Evolutionary conservation across 1,140 invertebrate genomes (phyloP).

Genomic region (Heliothis subflexa): DNA sequence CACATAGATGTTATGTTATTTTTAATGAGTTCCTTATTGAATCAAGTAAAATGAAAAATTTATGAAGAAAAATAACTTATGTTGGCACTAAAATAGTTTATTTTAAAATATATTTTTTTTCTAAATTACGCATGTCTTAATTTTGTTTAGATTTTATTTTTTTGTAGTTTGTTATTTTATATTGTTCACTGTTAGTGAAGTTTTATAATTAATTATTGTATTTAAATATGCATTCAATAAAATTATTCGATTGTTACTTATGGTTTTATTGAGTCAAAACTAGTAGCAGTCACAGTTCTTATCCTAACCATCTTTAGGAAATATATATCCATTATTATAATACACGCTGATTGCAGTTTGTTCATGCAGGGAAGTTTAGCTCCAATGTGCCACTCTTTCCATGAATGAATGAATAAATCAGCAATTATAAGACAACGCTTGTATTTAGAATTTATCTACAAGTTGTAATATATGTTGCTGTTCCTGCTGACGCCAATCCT

Average conservation of each 20-base stretch:
- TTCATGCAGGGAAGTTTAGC: not conserved
- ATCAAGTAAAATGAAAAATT: slow-evolving; percentile 3
- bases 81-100: slow-evolving; percentile 43
- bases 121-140: slow-evolving; percentile 14
- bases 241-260: slow-evolving; percentile 53
- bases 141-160: slow-evolving; percentile 36
- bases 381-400: not conserved
- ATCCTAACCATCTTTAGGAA: no score
- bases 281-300: no score
- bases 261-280: not conserved
- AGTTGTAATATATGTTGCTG: slow-evolving; percentile 97
- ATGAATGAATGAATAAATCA: not conserved
- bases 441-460: slow-evolving; percentile 95
- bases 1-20: slow-evolving; percentile 4
- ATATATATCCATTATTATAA: no score
- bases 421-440: not conserved
- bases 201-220: slow-evolving; percentile 45
- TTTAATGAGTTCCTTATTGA: not conserved
- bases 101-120: slow-evolving; percentile 42
- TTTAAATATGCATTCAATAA: slow-evolving; percentile 54
- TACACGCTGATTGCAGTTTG: no score
- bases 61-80: not conserved
- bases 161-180: slow-evolving; percentile 52
- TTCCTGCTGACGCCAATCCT: slow-evolving; percentile 94
- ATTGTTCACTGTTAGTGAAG: slow-evolving; percentile 53